These are phyloP conservation scores for Cinclus cinclus DNA, from an alignment of 2,113 vertebrate genomes.

Conservation along the genomic window DNA sequence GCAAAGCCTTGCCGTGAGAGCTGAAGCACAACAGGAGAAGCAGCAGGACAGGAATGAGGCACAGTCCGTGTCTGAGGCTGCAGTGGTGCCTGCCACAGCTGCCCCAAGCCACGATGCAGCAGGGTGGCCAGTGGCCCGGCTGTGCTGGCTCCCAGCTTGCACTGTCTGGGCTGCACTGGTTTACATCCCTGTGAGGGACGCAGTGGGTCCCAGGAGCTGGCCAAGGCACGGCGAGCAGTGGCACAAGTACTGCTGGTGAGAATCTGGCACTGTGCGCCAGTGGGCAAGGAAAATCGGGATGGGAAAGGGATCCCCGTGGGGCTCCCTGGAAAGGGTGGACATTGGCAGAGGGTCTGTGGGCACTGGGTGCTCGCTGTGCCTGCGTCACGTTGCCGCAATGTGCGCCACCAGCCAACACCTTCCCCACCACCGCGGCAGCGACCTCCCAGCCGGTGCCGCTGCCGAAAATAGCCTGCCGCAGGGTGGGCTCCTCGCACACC, in stretches of 20 bases:
- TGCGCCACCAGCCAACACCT: not conserved
- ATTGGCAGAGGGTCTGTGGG: not conserved
- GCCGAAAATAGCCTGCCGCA: not conserved
- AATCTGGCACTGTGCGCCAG: not conserved
- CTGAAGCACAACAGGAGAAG: not conserved
- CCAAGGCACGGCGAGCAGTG: rapidly evolving
- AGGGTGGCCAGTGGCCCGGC: rapidly evolving
- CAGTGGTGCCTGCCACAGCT: not conserved
- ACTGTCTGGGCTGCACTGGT: not conserved
- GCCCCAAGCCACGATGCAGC: not conserved
- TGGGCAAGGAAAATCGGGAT: rapidly evolving
- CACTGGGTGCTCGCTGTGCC: not conserved
- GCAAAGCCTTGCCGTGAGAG: not conserved
- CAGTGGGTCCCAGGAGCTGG: rapidly evolving
- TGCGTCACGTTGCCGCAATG: not conserved
- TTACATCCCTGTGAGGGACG: rapidly evolving
- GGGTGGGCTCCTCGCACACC: not conserved
- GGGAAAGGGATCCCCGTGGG: rapidly evolving
- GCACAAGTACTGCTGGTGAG: not conserved
- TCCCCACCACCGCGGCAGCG: not conserved
- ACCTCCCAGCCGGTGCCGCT: not conserved
- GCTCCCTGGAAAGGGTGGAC: not conserved
- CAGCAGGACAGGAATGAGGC: not conserved
- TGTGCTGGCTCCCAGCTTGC: not conserved
- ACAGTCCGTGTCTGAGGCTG: not conserved